Conservation (phyloP, 2,113 vertebrate genomes). For the Nycticryphes semicollaris region DNA sequence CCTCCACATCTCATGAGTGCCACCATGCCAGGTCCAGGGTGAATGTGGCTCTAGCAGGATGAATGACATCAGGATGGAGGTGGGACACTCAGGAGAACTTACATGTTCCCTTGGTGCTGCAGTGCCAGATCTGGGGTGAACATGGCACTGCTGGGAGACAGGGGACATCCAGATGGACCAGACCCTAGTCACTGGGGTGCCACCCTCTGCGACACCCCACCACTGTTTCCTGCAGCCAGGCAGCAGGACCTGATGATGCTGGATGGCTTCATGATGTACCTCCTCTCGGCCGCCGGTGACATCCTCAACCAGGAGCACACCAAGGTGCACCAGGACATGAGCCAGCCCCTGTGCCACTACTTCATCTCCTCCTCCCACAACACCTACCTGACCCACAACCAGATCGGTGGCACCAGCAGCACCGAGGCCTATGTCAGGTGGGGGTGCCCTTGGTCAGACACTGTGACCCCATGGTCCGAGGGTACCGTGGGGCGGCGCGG, state of each 20-base stretch:
- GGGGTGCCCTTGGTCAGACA: neutral
- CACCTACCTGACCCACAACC: constrained; percentile 93
- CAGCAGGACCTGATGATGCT: constrained; percentile 88
- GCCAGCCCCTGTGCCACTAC: constrained; percentile 87
- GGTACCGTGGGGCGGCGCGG: fast-evolving
- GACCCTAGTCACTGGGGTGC: no score
- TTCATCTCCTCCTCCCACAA: constrained; percentile 98
- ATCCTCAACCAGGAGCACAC: constrained; percentile 83
- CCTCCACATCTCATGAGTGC: neutral
- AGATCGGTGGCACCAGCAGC: constrained; percentile 91
- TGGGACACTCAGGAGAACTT: neutral
- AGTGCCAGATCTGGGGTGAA: neutral
- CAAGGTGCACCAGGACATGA: constrained; percentile 90
- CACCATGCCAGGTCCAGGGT: neutral
- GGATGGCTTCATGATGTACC: constrained; percentile 95
- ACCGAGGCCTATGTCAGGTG: constrained; percentile 94
- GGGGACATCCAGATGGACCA: neutral
- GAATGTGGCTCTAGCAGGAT: neutral
- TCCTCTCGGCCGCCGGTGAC: constrained; percentile 87
- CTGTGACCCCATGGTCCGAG: fast-evolving
- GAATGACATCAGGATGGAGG: neutral
- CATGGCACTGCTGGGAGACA: neutral
- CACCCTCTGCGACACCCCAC: neutral
- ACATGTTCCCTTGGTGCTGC: neutral
- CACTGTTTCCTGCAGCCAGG: constrained; percentile 73